Percentiles rank a stretch among this genome's conserved stretches.
phyloP scores from a whole-genome alignment of 2,113 vertebrate species.

The Callospermophilus lateralis region DNA sequence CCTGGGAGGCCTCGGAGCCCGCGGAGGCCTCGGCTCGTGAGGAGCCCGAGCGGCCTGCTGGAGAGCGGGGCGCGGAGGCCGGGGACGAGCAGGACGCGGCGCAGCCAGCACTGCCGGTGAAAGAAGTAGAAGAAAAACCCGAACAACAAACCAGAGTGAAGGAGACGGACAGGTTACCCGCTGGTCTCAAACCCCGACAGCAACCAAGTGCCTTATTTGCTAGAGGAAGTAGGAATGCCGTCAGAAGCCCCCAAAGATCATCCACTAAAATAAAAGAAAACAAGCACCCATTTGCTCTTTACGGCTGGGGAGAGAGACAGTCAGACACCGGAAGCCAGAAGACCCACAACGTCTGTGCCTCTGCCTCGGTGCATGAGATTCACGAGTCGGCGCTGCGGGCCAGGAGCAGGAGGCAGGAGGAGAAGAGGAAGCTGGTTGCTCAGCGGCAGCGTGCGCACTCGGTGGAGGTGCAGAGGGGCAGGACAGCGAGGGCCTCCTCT shows the following conservation, averaged over 20 bases:
- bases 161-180: slow-evolving; percentile 65
- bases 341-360: slow-evolving; percentile 95
- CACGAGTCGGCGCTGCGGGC: slow-evolving; percentile 95
- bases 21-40: neutral
- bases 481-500: slow-evolving; percentile 82
- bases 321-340: slow-evolving; percentile 92
- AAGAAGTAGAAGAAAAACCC: slow-evolving; percentile 78
- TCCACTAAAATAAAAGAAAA: slow-evolving; percentile 88
- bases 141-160: slow-evolving; percentile 58
- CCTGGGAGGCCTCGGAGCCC: neutral
- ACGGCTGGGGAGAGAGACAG: slow-evolving; percentile 94
- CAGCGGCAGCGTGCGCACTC: slow-evolving; percentile 90
- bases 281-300: slow-evolving; percentile 95
- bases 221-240: slow-evolving; percentile 78
- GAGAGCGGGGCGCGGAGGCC: slow-evolving; percentile 26
- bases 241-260: slow-evolving; percentile 86
- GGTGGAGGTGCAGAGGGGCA: slow-evolving; percentile 86
- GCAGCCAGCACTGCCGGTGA: slow-evolving; percentile 39
- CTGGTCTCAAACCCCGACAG: slow-evolving; percentile 34
- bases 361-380: slow-evolving; percentile 93
- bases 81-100: neutral
- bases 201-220: slow-evolving; percentile 83
- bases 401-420: slow-evolving; percentile 94
- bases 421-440: slow-evolving; percentile 88
- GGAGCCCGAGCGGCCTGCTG: neutral